Conservation (phyloP, 2,113 vertebrate species). For the Cnemophilus loriae region DNA sequence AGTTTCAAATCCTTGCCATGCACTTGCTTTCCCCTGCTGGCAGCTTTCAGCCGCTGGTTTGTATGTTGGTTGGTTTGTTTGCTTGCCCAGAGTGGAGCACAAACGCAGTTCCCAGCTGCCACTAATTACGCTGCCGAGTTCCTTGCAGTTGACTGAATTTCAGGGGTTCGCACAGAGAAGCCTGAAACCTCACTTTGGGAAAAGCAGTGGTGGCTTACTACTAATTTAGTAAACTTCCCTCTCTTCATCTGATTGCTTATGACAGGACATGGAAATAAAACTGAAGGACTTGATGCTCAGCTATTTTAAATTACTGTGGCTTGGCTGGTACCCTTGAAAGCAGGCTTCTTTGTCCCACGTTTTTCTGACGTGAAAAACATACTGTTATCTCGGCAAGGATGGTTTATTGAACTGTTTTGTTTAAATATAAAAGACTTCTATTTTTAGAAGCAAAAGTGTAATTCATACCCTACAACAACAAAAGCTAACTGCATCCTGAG, state of each 20-base stretch:
- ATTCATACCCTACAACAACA: neutral
- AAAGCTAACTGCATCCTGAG: neutral
- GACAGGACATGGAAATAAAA: neutral
- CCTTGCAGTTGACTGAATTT: neutral
- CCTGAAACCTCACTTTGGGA: neutral
- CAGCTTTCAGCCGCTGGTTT: neutral
- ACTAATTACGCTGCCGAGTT: neutral
- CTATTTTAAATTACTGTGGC: neutral
- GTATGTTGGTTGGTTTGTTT: neutral
- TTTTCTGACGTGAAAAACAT: neutral
- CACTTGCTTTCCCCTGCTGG: neutral
- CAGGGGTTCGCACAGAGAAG: neutral
- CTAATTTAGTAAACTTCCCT: neutral
- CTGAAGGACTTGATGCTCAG: neutral
- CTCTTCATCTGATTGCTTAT: neutral
- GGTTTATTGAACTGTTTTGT: neutral
- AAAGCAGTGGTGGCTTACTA: neutral
- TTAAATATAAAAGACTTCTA: neutral
- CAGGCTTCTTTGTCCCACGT: neutral
- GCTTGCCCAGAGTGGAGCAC: neutral
- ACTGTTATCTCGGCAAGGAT: neutral
- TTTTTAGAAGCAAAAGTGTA: neutral
- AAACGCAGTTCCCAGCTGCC: neutral
- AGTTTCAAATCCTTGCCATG: neutral
- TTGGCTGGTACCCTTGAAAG: neutral